Evolutionary conservation across 2,113 vertebrate species (phyloP).

Genomic region (Alligator mississippiensis): DNA sequence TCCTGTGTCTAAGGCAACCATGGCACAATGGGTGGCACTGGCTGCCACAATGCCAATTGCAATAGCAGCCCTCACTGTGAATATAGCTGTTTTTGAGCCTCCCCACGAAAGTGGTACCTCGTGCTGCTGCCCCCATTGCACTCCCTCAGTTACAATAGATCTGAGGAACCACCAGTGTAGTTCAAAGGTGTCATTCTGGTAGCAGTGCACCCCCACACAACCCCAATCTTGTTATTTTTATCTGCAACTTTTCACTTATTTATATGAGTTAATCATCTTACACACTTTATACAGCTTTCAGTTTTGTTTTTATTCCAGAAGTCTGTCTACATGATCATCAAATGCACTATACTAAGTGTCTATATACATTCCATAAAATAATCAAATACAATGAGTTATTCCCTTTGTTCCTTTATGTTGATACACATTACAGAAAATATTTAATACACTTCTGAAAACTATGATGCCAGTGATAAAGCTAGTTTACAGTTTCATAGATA

Average conservation of each 20-base stretch:
- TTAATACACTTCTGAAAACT: constrained; percentile 81
- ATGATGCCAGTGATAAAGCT: constrained; percentile 80
- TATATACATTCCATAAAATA: constrained; percentile 79
- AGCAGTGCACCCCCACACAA: background rate
- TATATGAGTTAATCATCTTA: constrained; percentile 30
- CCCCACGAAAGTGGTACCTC: no score
- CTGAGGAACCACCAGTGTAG: background rate
- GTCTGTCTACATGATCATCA: constrained; percentile 62
- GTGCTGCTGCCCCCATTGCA: no score
- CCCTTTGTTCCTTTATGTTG: constrained; percentile 75
- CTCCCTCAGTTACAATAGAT: no score
- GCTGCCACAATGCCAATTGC: no score
- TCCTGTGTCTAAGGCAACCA: no score
- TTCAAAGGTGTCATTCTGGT: constrained; percentile 18
- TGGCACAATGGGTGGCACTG: no score
- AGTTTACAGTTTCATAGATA: constrained; percentile 83
- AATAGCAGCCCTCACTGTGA: no score
- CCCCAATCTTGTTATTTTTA: constrained; percentile 40
- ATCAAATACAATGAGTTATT: constrained; percentile 76
- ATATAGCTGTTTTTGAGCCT: no score
- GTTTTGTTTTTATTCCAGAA: constrained; percentile 54
- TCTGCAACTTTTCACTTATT: constrained; percentile 25
- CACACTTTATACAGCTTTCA: constrained; percentile 38
- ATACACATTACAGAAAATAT: constrained; percentile 78
- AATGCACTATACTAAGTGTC: constrained; percentile 72